Conservation (phyloP, 2,113 vertebrate genomes). For the Hoplias malabaricus region DNA sequence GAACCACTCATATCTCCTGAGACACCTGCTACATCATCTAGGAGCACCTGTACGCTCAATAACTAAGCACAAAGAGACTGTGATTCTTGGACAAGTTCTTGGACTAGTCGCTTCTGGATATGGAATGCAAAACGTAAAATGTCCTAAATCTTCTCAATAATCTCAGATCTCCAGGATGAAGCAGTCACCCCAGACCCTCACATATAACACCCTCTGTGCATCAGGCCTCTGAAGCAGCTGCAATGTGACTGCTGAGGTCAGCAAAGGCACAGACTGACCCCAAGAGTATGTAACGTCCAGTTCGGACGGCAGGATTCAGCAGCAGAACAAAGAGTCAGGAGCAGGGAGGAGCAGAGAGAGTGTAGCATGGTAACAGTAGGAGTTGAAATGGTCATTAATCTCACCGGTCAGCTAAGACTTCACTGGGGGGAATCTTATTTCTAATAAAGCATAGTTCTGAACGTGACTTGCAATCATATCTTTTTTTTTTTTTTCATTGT, state of each 20-base stretch:
- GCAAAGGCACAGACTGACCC: not conserved
- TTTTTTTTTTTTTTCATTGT: conserved; percentile 53
- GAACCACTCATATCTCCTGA: too few species aligned
- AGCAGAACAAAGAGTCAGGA: conserved; percentile 29
- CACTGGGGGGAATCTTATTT: conserved; percentile 47
- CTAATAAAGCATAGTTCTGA: conserved; percentile 53
- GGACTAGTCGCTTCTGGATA: too few species aligned
- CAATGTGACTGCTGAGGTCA: not conserved
- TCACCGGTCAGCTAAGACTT: conserved; percentile 35
- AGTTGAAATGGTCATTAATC: conserved; percentile 31
- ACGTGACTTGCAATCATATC: conserved; percentile 56
- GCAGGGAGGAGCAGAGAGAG: conserved; percentile 4
- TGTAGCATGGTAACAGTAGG: conserved; percentile 6
- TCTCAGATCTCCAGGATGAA: not conserved
- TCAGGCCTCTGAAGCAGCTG: conserved; percentile 14
- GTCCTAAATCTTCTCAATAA: not conserved
- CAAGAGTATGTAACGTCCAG: not conserved
- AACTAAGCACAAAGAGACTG: too few species aligned
- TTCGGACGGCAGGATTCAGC: not conserved
- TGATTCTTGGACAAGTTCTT: too few species aligned
- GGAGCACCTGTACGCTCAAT: too few species aligned
- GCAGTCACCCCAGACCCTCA: conserved; percentile 14
- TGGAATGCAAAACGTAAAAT: not conserved
- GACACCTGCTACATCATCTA: too few species aligned
- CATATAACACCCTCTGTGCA: not conserved